These are phyloP conservation scores for Euplexia lucipara DNA, from an alignment of 2,888 invertebrate species.

Conservation along the genomic window DNA sequence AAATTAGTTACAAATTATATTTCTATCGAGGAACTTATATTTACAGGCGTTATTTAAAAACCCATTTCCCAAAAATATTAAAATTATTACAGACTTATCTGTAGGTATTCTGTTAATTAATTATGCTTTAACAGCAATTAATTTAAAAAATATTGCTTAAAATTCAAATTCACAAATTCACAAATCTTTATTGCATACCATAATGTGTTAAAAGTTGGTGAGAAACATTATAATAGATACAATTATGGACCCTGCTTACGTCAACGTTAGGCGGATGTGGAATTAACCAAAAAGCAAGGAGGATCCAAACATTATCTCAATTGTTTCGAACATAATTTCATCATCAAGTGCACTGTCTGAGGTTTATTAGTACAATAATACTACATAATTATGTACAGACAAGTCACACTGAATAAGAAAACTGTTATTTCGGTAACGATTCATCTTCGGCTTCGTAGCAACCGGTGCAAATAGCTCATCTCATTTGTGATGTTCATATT, in stretches of 20 bases:
- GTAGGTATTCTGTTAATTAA: slow-evolving; percentile 51
- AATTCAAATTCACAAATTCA: no score
- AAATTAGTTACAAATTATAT: slow-evolving; percentile 54
- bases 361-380: slow-evolving; percentile 54
- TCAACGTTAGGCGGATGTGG: slow-evolving; percentile 81
- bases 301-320: slow-evolving; percentile 40
- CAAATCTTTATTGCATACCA: no score
- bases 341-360: slow-evolving; percentile 37
- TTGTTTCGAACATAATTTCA: slow-evolving; percentile 54
- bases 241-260: no score
- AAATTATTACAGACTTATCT: slow-evolving; percentile 58
- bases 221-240: no score
- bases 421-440: slow-evolving; percentile 78
- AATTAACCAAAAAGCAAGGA: slow-evolving; percentile 46
- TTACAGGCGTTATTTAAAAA: slow-evolving; percentile 59
- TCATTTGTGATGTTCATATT: slow-evolving; percentile 76
- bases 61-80: slow-evolving; percentile 62
- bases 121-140: slow-evolving; percentile 54
- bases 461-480: slow-evolving; percentile 68
- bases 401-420: slow-evolving; percentile 62
- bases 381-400: slow-evolving; percentile 60
- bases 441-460: slow-evolving; percentile 75
- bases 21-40: slow-evolving; percentile 50
- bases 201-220: no score
- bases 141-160: slow-evolving; percentile 71